Conservation (phyloP, 2,113 vertebrate genomes). For the Thermophis baileyi region DNA sequence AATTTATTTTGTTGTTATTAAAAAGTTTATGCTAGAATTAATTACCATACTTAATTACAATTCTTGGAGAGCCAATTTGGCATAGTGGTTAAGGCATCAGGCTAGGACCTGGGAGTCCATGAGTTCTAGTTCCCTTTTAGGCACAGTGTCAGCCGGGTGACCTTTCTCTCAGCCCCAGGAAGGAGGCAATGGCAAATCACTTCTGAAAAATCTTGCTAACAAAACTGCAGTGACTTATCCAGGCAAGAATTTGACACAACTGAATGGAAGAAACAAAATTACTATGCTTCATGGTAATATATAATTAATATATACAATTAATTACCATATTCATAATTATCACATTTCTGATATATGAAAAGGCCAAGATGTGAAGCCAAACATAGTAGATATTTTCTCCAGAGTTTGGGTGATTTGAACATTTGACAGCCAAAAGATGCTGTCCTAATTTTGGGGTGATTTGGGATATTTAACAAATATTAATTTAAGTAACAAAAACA, state of each 20-base stretch:
- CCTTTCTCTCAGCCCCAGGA: neutral
- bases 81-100: neutral
- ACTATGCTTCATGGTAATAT: neutral
- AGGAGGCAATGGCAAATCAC: neutral
- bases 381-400: neutral
- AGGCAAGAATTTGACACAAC: neutral
- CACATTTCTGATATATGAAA: neutral
- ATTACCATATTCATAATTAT: neutral
- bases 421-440: neutral
- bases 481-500: neutral
- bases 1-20: neutral
- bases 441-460: neutral
- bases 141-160: neutral
- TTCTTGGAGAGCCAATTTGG: neutral
- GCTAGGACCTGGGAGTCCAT: neutral
- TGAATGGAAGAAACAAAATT: neutral
- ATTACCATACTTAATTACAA: neutral
- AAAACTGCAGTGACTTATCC: neutral
- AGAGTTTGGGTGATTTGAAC: neutral
- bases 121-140: neutral
- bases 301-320: neutral
- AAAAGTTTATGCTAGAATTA: neutral
- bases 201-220: neutral
- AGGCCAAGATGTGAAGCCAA: neutral
- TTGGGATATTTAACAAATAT: neutral